Base-by-base conservation (phyloP, 2,113 vertebrate genomes). In the Platichthys stellatus region DNA sequence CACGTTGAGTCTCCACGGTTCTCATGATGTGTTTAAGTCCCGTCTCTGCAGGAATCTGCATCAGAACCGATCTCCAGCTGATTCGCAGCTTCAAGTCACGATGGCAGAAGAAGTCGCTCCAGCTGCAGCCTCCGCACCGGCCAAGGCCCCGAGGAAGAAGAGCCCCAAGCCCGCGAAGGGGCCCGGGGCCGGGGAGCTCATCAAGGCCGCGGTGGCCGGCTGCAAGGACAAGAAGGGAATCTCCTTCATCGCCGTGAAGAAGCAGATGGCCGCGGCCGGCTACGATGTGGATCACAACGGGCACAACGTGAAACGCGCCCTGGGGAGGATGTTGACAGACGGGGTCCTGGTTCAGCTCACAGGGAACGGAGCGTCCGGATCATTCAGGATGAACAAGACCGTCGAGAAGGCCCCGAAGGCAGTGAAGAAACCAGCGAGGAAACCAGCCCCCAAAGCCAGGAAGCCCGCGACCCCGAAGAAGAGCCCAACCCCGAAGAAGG, bases 21-120 rank as follows among this genome's bases (percentile, higher is more conserved):
- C 82, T 84, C 76, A 79, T 75, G 71, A 4, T 61, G 81, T 45
- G 62, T 83, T 83, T 54, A 75, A 26, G 47, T 17, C 3, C 59
- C 13, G 1, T 24, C 6, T n/a, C 6, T 12, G 5, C 20, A 4
- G 17, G n/a, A 31, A 35, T 4, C 20, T 1, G n/a, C 10, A 63
- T 23, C 53, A 56, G 47, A 15, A 18, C 20, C 45, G 3, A 14
- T 2, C 43, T 20, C 18, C 5, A 8, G 1, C 2, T 38, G 38
- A 38, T 11, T 38, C 8, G 0, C 38, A 10, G 9, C 10, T 9
- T 11, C 9, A 40, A 9, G 38, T 12, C 38, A 56, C 1, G 4
- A 84, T 84, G 82, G 63, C 82, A 68, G 76, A 75, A 31, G 28
- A 49, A 53, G 18, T 31, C 3, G 72, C 69, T 2, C 28, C 63